Evolutionary conservation across 2,888 invertebrate species (phyloP).

Genomic region (Drosophila ustulata): DNA sequence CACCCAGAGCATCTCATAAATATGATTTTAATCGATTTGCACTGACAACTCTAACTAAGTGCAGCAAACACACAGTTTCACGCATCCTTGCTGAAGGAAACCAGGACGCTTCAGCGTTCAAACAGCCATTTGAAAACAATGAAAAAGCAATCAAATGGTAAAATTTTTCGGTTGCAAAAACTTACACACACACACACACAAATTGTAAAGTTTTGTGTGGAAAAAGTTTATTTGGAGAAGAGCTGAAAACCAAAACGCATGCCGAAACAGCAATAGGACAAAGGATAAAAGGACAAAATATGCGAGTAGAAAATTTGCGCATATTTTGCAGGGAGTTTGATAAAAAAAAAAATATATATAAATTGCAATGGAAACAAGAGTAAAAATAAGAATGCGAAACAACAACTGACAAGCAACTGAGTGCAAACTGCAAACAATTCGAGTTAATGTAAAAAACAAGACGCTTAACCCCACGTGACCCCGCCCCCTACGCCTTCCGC

Average conservation of each 20-base stretch:
- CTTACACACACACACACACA: conserved; percentile 38
- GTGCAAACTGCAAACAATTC: conserved; percentile 68
- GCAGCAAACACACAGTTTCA: background rate
- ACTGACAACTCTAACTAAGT: conserved; percentile 21
- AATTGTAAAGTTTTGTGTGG: conserved; percentile 62
- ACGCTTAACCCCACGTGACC: conserved; percentile 25
- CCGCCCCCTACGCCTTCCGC: background rate
- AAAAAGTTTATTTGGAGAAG: conserved; percentile 47
- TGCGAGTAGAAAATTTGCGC: conserved; percentile 44
- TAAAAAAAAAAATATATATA: conserved; percentile 18
- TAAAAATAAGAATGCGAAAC: conserved; percentile 9
- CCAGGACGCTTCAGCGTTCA: conserved; percentile 29
- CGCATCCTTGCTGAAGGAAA: background rate
- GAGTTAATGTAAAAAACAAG: conserved; percentile 70
- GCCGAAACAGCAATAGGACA: conserved; percentile 39
- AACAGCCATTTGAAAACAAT: conserved; percentile 72
- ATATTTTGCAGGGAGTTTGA: conserved; percentile 56
- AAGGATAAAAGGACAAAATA: conserved; percentile 38
- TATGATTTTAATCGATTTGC: conserved; percentile 75
- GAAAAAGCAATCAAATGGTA: conserved; percentile 75
- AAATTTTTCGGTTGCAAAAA: conserved; percentile 44
- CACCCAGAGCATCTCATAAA: conserved; percentile 58
- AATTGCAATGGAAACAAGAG: background rate
- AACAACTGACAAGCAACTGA: conserved; percentile 43
- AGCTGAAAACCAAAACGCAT: conserved; percentile 24